A percentile compares a stretch with the other conserved stretches of the same genome.
phyloP scores from a whole-genome alignment of 30 jellyfish, hydroid and myxozoan species.

The Cassiopea andromeda region DNA sequence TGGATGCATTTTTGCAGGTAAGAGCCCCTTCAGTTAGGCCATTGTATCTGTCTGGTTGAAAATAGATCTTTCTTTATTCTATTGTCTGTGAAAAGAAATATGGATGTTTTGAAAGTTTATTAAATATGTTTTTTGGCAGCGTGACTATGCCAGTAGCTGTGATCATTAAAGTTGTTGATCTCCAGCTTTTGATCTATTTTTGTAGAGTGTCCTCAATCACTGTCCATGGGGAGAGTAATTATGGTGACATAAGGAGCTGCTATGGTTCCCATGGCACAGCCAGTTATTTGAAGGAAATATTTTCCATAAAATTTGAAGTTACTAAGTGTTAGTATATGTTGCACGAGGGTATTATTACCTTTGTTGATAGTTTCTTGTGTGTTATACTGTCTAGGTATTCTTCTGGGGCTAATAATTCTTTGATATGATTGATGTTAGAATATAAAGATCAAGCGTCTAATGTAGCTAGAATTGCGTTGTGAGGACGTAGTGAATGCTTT shows the following conservation, averaged over 20 bases:
- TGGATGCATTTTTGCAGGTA: too few relatives aligned
- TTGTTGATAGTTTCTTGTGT: background rate
- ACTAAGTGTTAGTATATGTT: conserved; percentile 12
- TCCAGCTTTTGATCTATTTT: too few relatives aligned
- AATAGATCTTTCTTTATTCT: too few relatives aligned
- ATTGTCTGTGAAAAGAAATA: too few relatives aligned
- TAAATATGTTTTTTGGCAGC: too few relatives aligned
- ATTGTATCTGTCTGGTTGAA: too few relatives aligned
- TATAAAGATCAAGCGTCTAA: conserved; percentile 35
- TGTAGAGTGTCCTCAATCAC: background rate
- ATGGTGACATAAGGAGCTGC: conserved; percentile 24
- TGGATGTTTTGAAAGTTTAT: too few relatives aligned
- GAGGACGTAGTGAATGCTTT: conserved; percentile 12
- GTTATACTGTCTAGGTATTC: background rate
- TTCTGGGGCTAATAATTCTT: conserved; percentile 7
- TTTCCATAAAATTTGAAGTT: conserved; percentile 15
- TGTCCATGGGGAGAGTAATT: too few relatives aligned
- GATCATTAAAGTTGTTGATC: too few relatives aligned
- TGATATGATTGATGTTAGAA: conserved; percentile 7
- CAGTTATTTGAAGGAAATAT: conserved; percentile 22
- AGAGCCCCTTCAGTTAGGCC: too few relatives aligned
- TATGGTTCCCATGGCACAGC: conserved; percentile 59
- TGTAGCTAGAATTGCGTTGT: conserved; percentile 22
- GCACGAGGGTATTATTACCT: background rate
- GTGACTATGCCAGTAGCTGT: too few relatives aligned